phyloP scores from a whole-genome alignment of 2,888 invertebrate species.

The Mechanitis messenoides region DNA sequence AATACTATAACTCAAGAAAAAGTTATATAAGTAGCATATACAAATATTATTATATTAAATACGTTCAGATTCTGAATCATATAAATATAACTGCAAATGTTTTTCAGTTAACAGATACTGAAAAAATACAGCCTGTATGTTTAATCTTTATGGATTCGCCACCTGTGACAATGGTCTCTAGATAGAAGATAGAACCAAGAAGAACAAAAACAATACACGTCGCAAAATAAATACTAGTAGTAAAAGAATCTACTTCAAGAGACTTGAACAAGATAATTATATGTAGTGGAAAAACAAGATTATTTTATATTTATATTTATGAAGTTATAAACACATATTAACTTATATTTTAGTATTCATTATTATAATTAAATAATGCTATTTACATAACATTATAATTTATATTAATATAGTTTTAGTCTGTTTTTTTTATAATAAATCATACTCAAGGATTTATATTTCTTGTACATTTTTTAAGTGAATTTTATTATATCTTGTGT shows the following conservation, averaged over 20 bases:
- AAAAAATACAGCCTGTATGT: constrained; percentile 27
- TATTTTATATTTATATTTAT: not conserved
- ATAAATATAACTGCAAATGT: no score
- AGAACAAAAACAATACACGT: constrained; percentile 22
- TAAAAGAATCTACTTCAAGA: constrained; percentile 12
- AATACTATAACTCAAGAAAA: no score
- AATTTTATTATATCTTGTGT: no score
- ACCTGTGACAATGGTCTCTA: constrained; percentile 39
- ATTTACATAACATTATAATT: constrained; percentile 2
- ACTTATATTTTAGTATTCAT: constrained; percentile 3
- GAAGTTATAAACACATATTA: constrained; percentile 1
- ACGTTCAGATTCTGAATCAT: no score
- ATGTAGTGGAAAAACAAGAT: not conserved
- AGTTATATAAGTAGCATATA: no score
- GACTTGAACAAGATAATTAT: not conserved
- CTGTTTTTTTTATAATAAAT: no score
- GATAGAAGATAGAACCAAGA: constrained; percentile 33
- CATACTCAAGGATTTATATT: no score
- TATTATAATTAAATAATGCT: constrained; percentile 2
- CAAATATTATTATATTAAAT: no score
- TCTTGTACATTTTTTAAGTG: no score
- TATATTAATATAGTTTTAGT: not conserved
- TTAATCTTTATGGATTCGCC: constrained; percentile 26
- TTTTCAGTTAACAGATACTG: no score
- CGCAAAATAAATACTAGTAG: constrained; percentile 9